Conservation (phyloP, 2,888 invertebrate species). For the Embidobia sp. region DNA sequence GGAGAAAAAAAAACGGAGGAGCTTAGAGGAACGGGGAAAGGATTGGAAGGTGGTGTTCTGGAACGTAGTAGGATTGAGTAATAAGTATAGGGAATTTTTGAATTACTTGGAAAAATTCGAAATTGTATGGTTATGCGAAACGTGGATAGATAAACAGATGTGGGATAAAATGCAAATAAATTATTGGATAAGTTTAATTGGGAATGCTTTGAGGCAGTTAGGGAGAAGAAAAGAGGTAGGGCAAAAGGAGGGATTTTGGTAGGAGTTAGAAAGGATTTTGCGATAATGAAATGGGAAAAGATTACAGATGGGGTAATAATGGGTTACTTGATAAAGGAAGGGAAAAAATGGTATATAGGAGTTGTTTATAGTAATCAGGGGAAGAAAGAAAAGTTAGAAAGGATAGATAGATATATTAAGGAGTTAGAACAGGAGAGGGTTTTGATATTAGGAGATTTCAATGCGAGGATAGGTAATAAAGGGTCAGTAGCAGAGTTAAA, state of each 20-base stretch:
- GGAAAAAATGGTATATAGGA: constrained; percentile 2
- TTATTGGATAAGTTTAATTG: constrained; percentile 38
- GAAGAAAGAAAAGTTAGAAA: neutral
- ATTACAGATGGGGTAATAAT: neutral
- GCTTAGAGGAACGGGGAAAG: neutral
- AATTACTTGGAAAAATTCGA: constrained; percentile 45
- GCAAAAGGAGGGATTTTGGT: constrained; percentile 45
- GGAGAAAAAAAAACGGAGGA: constrained; percentile 5
- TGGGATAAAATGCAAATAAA: constrained; percentile 24
- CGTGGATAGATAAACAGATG: constrained; percentile 57
- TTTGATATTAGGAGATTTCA: constrained; percentile 37
- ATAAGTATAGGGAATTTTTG: constrained; percentile 61
- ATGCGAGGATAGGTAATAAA: neutral
- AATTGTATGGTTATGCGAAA: constrained; percentile 54
- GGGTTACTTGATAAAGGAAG: neutral
- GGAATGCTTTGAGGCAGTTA: constrained; percentile 25
- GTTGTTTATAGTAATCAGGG: constrained; percentile 9
- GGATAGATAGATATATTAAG: neutral
- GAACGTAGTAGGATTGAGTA: constrained; percentile 59
- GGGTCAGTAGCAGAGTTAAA: neutral
- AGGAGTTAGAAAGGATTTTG: constrained; percentile 35
- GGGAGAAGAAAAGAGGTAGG: constrained; percentile 35
- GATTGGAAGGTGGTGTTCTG: constrained; percentile 33
- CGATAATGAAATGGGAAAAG: neutral
- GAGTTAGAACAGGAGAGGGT: neutral